Evolutionary conservation across 2,797 vertebrate species (phyloP).

Genomic region (Chloroceryle amazona): DNA sequence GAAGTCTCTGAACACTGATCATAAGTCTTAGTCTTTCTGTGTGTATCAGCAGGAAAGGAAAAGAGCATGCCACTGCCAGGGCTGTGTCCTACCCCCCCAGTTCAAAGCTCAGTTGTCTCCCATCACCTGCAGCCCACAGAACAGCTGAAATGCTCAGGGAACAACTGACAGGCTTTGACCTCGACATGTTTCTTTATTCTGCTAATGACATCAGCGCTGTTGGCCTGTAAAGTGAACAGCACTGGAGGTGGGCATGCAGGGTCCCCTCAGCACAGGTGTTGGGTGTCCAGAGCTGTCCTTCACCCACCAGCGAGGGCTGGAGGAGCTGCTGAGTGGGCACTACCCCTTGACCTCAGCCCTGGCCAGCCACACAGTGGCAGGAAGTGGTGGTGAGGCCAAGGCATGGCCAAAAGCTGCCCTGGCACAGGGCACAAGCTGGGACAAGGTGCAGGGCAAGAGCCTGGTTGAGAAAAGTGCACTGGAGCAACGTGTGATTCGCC

Average conservation of each 20-base stretch:
- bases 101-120: neutral
- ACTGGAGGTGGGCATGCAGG: rapidly evolving
- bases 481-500: rapidly evolving
- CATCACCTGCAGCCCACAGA: neutral
- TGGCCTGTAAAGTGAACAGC: neutral
- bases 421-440: rapidly evolving
- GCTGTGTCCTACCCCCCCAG: neutral
- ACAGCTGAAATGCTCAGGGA: neutral
- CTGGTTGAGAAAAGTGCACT: neutral
- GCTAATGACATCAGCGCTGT: neutral
- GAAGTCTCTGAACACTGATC: neutral
- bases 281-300: neutral
- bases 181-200: rapidly evolving
- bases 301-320: neutral
- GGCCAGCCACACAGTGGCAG: neutral
- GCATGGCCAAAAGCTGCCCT: rapidly evolving
- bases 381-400: rapidly evolving
- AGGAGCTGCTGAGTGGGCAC: neutral
- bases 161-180: neutral
- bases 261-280: rapidly evolving
- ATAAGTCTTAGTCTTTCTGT: neutral
- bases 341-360: neutral
- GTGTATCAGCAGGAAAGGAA: neutral
- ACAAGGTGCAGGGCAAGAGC: neutral
- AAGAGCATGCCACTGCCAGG: neutral